Evolutionary conservation across 2,113 vertebrate species (phyloP).

Genomic region (Chaetodon auriga): DNA sequence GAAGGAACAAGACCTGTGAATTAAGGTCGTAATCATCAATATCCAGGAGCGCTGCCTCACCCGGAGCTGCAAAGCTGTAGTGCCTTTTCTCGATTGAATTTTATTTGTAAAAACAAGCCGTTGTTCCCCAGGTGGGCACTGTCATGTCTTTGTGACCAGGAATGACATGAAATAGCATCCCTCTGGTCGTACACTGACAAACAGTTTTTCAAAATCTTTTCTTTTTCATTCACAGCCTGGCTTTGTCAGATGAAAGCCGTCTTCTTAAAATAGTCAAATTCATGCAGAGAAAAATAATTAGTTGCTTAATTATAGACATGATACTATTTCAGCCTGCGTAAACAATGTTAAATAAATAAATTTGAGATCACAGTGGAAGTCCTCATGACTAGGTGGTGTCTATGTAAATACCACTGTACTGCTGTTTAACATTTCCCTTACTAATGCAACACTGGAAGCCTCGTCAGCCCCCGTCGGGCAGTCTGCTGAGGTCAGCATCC

Average conservation of each 20-base stretch:
- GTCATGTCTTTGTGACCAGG: conserved; percentile 18
- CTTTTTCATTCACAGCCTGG: neutral
- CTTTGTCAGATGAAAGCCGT: neutral
- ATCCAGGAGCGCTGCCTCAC: conserved; percentile 62
- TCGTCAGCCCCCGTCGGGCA: conserved; percentile 75
- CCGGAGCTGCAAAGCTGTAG: conserved; percentile 5
- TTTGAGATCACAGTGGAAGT: conserved; percentile 43
- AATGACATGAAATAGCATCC: conserved; percentile 7
- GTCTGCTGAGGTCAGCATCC: conserved; percentile 82
- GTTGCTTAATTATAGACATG: neutral
- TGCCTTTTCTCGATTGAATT: conserved; percentile 40
- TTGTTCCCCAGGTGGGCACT: conserved; percentile 10
- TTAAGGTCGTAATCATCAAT: conserved; percentile 78
- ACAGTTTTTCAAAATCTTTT: neutral
- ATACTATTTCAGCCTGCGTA: neutral
- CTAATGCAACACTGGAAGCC: conserved; percentile 73
- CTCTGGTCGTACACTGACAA: neutral
- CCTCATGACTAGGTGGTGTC: conserved; percentile 33
- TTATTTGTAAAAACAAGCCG: conserved; percentile 12
- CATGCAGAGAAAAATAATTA: neutral
- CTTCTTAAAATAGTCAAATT: neutral
- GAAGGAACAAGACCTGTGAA: conserved; percentile 67
- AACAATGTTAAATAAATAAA: conserved; percentile 34
- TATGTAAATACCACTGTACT: conserved; percentile 69
- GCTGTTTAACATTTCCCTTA: conserved; percentile 82